Conservation (phyloP, 1,140 invertebrate genomes). For the Luehdorfia chinensis region DNA sequence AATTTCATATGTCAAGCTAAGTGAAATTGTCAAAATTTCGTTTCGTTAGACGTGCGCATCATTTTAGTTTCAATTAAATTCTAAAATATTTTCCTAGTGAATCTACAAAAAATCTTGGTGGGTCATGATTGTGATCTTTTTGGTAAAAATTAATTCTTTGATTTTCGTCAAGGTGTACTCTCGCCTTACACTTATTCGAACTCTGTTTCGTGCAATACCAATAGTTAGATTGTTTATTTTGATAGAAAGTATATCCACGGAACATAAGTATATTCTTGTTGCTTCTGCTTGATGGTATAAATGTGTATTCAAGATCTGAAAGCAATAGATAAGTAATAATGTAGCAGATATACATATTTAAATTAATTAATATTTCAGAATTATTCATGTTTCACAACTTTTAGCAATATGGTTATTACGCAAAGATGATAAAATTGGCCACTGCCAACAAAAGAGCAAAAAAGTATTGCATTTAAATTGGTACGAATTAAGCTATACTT, state of each 20-base stretch:
- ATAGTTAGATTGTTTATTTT: conserved; percentile 21
- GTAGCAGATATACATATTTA: too few species aligned
- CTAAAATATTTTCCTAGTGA: neutral
- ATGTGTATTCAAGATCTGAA: conserved; percentile 20
- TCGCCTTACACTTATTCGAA: conserved; percentile 21
- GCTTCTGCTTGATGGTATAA: conserved; percentile 20
- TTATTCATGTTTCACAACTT: too few species aligned
- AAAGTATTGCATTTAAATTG: too few species aligned
- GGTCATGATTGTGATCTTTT: conserved; percentile 15
- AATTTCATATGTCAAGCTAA: neutral
- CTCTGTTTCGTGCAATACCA: conserved; percentile 33
- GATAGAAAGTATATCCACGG: conserved; percentile 24
- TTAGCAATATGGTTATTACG: too few species aligned
- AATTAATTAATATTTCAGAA: too few species aligned
- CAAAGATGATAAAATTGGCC: too few species aligned
- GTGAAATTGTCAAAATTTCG: neutral
- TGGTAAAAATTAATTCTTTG: conserved; percentile 9
- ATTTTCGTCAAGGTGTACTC: conserved; percentile 19
- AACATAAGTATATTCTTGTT: conserved; percentile 24
- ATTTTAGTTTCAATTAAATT: neutral
- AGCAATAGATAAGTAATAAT: neutral
- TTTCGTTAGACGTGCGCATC: too few species aligned
- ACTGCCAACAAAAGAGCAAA: too few species aligned
- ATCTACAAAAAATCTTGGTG: conserved; percentile 11
- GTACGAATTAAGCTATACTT: too few species aligned